phyloP scores from a whole-genome alignment of 2,888 invertebrate genomes.

The Chrysopilus asiliformis region DNA sequence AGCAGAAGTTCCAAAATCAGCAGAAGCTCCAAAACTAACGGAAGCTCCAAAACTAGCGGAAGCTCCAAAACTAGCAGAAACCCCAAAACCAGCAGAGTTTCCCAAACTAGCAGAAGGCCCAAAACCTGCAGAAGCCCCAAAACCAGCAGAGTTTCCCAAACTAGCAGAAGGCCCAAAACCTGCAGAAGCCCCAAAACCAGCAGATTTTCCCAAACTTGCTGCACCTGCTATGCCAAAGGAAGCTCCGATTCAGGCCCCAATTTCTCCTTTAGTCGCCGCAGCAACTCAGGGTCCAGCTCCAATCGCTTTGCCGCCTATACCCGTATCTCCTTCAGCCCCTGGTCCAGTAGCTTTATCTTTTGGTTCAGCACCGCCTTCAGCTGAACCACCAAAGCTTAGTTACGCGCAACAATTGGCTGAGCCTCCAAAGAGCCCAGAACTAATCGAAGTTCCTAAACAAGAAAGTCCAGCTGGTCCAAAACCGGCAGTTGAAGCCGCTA shows the following conservation, averaged over 20 bases:
- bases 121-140: conserved; percentile 39
- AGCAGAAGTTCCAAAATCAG: conserved; percentile 4
- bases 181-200: conserved; percentile 83
- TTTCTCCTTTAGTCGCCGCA: background rate
- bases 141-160: conserved; percentile 6
- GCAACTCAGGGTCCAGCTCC: background rate
- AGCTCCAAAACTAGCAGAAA: conserved; percentile 70
- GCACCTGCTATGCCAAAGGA: conserved; percentile 55
- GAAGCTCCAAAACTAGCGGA: conserved; percentile 59
- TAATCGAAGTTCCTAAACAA: conserved; percentile 49
- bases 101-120: conserved; percentile 35
- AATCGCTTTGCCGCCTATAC: background rate
- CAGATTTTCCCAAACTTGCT: conserved; percentile 75
- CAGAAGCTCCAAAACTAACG: background rate
- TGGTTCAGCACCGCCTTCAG: too few species aligned
- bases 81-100: conserved; percentile 40
- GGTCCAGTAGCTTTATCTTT: background rate
- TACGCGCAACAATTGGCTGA: background rate
- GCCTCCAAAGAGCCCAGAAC: background rate
- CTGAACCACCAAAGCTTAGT: too few species aligned
- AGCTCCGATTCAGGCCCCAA: background rate
- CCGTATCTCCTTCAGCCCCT: background rate
- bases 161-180: conserved; percentile 40
- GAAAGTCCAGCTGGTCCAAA: conserved; percentile 52
- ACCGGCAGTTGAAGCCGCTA: conserved; percentile 35